Conservation (phyloP, 2,797 vertebrate species). For the Melanotaenia boesemani region DNA sequence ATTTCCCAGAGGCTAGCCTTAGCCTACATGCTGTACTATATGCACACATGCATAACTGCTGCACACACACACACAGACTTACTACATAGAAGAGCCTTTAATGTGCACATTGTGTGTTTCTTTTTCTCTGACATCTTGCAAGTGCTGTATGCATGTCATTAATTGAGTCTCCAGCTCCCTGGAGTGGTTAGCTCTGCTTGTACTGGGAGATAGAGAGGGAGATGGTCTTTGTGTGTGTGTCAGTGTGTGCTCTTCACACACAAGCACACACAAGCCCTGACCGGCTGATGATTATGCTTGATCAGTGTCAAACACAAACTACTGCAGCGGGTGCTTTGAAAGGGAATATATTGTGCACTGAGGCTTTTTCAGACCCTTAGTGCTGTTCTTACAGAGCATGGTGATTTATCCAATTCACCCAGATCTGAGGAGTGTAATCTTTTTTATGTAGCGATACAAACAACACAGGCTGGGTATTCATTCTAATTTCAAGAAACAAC, state of each 20-base stretch:
- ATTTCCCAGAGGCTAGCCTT: slow-evolving; percentile 54
- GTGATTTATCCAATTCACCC: slow-evolving; percentile 70
- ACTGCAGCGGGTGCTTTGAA: slow-evolving; percentile 77
- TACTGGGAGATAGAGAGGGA: slow-evolving; percentile 62
- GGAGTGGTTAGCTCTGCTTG: slow-evolving; percentile 79
- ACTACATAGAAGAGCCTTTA: slow-evolving; percentile 59
- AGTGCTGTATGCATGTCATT: slow-evolving; percentile 80
- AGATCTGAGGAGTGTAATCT: slow-evolving; percentile 59
- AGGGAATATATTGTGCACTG: slow-evolving; percentile 75
- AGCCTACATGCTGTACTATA: slow-evolving; percentile 54
- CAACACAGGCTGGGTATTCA: slow-evolving; percentile 39
- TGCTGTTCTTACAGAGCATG: slow-evolving; percentile 43
- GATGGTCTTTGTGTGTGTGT: slow-evolving; percentile 57
- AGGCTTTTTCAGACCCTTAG: slow-evolving; percentile 71
- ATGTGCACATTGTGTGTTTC: slow-evolving; percentile 75
- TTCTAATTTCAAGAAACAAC: slow-evolving; percentile 38
- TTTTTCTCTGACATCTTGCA: slow-evolving; percentile 72
- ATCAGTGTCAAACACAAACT: slow-evolving; percentile 83
- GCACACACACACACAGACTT: slow-evolving; percentile 9
- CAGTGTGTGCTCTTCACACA: slow-evolving; percentile 37
- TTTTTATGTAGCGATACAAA: slow-evolving; percentile 36
- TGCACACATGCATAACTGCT: slow-evolving; percentile 23
- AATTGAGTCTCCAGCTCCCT: slow-evolving; percentile 82
- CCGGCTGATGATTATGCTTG: slow-evolving; percentile 80
- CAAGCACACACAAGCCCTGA: slow-evolving; percentile 55